A percentile compares a stretch with the other conserved stretches of the same genome.
Evolutionary conservation across 1,140 invertebrate genomes (phyloP).

Genomic region (Lutraria rhynchaena): DNA sequence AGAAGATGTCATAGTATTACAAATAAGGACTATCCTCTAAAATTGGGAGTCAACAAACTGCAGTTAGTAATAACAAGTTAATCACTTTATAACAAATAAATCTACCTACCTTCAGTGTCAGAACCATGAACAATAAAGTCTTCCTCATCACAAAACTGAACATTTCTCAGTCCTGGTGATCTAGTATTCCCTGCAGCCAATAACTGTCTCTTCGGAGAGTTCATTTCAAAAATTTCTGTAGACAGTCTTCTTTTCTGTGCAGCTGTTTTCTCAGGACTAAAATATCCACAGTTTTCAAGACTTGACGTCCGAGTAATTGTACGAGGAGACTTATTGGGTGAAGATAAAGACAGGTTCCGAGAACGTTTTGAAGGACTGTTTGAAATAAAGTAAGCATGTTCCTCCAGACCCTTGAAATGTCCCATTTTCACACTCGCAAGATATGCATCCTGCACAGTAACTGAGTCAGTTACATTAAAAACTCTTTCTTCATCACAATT

Average conservation of each 20-base stretch:
- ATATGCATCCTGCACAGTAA: constrained; percentile 50
- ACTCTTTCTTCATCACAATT: constrained; percentile 38
- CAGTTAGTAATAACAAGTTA: too few relatives aligned
- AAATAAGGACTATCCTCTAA: too few relatives aligned
- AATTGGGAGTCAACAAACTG: too few relatives aligned
- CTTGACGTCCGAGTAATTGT: background rate
- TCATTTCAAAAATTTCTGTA: constrained; percentile 5
- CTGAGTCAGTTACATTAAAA: constrained; percentile 53
- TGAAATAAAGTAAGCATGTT: constrained; percentile 34
- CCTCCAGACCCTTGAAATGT: constrained; percentile 53
- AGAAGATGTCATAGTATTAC: too few relatives aligned
- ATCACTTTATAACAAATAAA: too few relatives aligned
- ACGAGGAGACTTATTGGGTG: constrained; percentile 30
- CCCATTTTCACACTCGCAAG: constrained; percentile 52
- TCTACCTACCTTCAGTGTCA: constrained; percentile 24
- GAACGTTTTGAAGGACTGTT: background rate
- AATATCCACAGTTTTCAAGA: background rate
- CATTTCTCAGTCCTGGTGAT: background rate
- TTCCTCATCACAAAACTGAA: constrained; percentile 9
- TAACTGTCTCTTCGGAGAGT: constrained; percentile 5
- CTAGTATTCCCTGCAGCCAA: background rate
- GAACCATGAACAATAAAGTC: constrained; percentile 18
- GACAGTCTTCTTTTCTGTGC: constrained; percentile 30
- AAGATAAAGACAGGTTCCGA: constrained; percentile 10
- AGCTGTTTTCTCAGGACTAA: background rate